Percentiles rank a stretch among this genome's conserved stretches.
Conservation (phyloP, 2,888 invertebrate species). For the Drosophila multiciliata region DNA sequence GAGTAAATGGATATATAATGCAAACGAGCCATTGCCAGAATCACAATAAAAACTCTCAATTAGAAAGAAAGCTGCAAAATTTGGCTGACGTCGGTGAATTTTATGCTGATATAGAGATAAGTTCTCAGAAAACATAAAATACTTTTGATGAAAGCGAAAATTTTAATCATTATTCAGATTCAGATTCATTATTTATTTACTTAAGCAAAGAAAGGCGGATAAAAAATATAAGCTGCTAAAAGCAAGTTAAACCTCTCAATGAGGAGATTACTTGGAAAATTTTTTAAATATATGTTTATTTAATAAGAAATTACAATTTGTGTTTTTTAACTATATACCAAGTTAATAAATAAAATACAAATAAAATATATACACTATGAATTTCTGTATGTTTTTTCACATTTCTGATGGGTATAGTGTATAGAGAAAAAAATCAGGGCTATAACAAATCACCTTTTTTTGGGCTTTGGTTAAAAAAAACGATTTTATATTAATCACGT, state of each 20-base stretch:
- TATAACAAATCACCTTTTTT: neutral
- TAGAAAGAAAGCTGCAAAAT: conserved; percentile 5
- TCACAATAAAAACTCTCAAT: neutral
- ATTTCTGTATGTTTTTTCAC: neutral
- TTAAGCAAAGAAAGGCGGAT: neutral
- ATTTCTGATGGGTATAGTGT: neutral
- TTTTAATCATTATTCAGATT: no score
- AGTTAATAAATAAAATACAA: no score
- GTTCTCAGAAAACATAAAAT: neutral
- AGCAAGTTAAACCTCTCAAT: neutral
- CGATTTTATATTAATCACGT: neutral
- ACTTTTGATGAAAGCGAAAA: conserved; percentile 2
- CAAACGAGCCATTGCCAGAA: conserved; percentile 1
- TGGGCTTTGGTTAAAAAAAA: neutral
- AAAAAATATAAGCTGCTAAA: neutral
- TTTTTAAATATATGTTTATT: neutral
- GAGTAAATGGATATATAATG: conserved; percentile 1
- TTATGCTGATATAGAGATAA: conserved; percentile 9
- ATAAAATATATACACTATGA: neutral
- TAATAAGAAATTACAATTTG: neutral
- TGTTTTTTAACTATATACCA: neutral
- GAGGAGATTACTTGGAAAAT: neutral
- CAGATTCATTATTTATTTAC: neutral
- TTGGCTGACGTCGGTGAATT: neutral
- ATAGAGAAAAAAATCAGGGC: neutral